Evolutionary conservation across 2,888 invertebrate genomes (phyloP).

Genomic region (Athetis lepigone): DNA sequence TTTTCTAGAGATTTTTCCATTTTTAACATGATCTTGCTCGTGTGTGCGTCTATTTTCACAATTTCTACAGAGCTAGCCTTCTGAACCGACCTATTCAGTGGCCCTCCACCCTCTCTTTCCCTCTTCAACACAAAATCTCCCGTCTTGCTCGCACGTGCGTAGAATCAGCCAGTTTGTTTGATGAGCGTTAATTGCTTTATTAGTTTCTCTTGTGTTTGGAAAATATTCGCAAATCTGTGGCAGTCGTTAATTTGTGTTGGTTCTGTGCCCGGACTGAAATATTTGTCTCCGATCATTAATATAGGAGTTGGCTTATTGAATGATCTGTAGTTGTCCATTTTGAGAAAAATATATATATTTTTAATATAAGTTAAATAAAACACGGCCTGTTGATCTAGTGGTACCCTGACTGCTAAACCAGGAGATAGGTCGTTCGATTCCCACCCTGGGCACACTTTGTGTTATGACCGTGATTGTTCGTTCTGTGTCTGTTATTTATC

Average conservation of each 20-base stretch:
- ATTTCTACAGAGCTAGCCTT: not conserved
- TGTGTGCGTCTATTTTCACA: not conserved
- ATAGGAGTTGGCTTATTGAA: constrained; percentile 4
- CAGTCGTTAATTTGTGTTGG: constrained; percentile 29
- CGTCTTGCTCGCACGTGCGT: constrained; percentile 24
- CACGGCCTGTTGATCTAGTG: no score
- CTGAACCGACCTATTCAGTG: not conserved
- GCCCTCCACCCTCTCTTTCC: constrained; percentile 36
- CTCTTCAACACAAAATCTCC: not conserved
- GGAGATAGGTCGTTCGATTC: no score
- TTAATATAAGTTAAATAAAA: no score
- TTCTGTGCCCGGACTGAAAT: constrained; percentile 15
- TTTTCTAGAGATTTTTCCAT: no score
- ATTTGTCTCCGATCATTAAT: constrained; percentile 33
- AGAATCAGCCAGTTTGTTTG: constrained; percentile 52
- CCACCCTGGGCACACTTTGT: no score
- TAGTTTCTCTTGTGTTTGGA: constrained; percentile 61
- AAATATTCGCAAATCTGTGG: constrained; percentile 55
- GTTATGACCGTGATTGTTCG: no score
- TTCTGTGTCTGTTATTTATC: no score
- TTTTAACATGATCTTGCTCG: no score
- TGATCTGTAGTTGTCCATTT: no score
- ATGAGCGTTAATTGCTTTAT: constrained; percentile 64
- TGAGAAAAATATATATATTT: no score
- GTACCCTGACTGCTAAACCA: no score